Evolutionary conservation across 2,113 vertebrate genomes (phyloP).

Genomic region (Oryzias curvinotus): DNA sequence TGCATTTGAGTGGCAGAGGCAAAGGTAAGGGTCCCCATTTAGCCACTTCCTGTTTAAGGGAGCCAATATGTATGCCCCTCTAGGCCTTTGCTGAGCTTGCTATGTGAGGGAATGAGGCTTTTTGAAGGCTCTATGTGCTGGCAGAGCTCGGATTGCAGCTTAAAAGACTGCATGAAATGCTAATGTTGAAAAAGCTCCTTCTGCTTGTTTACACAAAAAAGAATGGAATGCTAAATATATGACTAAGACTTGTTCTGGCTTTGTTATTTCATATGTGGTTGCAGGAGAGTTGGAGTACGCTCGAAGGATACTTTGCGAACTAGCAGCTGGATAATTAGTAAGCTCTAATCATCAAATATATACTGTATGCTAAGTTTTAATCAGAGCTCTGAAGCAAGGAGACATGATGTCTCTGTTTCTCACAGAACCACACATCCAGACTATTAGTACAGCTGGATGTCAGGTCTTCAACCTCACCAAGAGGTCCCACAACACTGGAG

Average conservation of each 20-base stretch:
- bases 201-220: constrained; percentile 54
- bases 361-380: constrained; percentile 22
- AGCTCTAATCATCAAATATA: constrained; percentile 11
- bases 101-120: constrained; percentile 44
- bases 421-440: constrained; percentile 2
- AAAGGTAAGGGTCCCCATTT: constrained; percentile 50
- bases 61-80: constrained; percentile 55
- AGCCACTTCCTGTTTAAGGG: constrained; percentile 63
- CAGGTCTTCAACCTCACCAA: constrained; percentile 55
- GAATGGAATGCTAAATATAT: constrained; percentile 51
- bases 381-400: constrained; percentile 31
- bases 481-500: constrained; percentile 57
- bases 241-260: constrained; percentile 51
- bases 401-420: constrained; percentile 30
- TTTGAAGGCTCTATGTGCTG: constrained; percentile 32
- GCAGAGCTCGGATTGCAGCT: constrained; percentile 39
- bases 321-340: constrained; percentile 27
- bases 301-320: constrained; percentile 29
- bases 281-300: constrained; percentile 18
- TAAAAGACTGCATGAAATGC: constrained; percentile 51
- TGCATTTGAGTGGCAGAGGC: constrained; percentile 61
- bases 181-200: constrained; percentile 41
- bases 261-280: constrained; percentile 40
- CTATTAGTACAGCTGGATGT: constrained; percentile 64
- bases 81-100: constrained; percentile 54